Evolutionary conservation across 2,888 invertebrate species (phyloP).

Genomic region (Dilophus febrilis): DNA sequence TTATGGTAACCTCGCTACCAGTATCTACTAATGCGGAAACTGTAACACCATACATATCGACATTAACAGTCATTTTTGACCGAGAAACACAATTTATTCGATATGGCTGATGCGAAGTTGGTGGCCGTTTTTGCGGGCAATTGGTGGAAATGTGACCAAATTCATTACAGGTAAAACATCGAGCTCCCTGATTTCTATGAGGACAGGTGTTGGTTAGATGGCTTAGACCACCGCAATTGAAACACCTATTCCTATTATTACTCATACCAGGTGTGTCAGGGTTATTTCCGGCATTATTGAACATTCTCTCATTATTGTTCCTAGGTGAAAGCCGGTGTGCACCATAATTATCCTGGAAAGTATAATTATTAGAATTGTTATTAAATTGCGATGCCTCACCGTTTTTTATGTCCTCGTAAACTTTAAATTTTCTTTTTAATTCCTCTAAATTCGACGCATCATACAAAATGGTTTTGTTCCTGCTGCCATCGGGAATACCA

Average conservation of each 20-base stretch:
- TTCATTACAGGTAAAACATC: slow-evolving; percentile 7
- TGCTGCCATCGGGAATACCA: slow-evolving; percentile 6
- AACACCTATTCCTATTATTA: neutral
- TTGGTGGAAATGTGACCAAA: slow-evolving; percentile 6
- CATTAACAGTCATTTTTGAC: too few relatives aligned
- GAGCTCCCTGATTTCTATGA: slow-evolving; percentile 5
- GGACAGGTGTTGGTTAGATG: slow-evolving; percentile 4
- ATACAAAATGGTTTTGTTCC: slow-evolving; percentile 6
- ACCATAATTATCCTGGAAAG: neutral
- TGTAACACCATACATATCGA: too few relatives aligned
- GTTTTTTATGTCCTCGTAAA: neutral
- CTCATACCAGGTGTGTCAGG: too few relatives aligned
- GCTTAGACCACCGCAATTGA: slow-evolving; percentile 6
- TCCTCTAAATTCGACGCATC: neutral
- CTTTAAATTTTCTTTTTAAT: neutral
- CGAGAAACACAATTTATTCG: too few relatives aligned
- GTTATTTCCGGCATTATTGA: too few relatives aligned
- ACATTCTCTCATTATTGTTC: too few relatives aligned
- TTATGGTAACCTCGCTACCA: too few relatives aligned
- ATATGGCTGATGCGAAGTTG: too few relatives aligned
- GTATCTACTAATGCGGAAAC: too few relatives aligned
- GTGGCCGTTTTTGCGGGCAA: neutral
- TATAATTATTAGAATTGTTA: too few relatives aligned
- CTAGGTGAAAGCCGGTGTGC: too few relatives aligned
- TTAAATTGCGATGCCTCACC: too few relatives aligned